Conservation (phyloP, 35 echinoderm and acorn worm genomes). For the Lytechinus variegatus region DNA sequence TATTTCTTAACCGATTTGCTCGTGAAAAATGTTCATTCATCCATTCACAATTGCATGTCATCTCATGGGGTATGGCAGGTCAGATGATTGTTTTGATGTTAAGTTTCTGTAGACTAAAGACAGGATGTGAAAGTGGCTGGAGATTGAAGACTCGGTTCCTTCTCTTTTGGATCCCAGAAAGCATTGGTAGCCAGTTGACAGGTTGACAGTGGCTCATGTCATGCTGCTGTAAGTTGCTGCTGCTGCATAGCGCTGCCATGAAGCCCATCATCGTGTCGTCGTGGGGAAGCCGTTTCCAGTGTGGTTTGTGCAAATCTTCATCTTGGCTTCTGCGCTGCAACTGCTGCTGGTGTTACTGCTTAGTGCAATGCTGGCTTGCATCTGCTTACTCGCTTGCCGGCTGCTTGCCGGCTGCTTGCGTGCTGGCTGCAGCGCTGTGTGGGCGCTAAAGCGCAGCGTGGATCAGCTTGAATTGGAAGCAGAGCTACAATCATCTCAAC, state of each 20-base stretch:
- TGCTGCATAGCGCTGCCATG: conserved; percentile 21
- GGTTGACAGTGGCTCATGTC: conserved; percentile 30
- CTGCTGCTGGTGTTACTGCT: neutral
- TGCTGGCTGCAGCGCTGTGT: neutral
- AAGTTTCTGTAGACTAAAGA: neutral
- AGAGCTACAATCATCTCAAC: conserved; percentile 40
- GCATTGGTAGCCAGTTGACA: conserved; percentile 44
- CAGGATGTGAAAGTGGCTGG: neutral
- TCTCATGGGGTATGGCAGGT: neutral
- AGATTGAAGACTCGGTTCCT: neutral
- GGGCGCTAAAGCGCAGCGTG: neutral
- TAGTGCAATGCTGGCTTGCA: neutral
- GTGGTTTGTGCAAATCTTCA: neutral
- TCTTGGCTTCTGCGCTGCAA: neutral
- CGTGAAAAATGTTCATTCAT: neutral
- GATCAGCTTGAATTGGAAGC: conserved; percentile 43
- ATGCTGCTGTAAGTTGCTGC: neutral
- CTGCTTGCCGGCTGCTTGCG: neutral
- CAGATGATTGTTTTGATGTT: neutral
- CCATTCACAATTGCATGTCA: conserved; percentile 14
- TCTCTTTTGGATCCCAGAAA: neutral
- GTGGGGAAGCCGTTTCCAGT: neutral
- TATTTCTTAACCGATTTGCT: neutral
- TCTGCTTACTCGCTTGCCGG: neutral
- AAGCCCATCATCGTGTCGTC: conserved; percentile 38